Percentiles rank a stretch among this genome's conserved stretches.
phyloP scores from a whole-genome alignment of 2,113 vertebrate genomes.

The Entosphenus tridentatus region DNA sequence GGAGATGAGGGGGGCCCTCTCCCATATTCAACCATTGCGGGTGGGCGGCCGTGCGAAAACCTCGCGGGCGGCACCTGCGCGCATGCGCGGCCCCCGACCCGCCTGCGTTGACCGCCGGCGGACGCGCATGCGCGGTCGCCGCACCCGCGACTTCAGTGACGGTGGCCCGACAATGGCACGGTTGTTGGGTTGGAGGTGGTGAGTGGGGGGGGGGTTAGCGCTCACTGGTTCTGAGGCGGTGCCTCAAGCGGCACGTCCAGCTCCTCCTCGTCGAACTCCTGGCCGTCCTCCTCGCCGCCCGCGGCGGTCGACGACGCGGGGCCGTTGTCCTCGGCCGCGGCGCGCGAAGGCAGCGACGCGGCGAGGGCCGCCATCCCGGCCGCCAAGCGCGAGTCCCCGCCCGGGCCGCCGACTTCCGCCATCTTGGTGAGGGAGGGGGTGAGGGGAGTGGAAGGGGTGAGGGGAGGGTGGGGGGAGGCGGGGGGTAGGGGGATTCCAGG shows the following conservation, averaged over 20 bases:
- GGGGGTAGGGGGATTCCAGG: background rate
- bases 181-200: too few species aligned
- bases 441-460: background rate
- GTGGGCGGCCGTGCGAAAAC: too few species aligned
- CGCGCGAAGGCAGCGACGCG: background rate
- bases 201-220: too few species aligned
- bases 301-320: background rate
- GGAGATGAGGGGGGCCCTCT: too few species aligned
- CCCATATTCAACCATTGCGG: too few species aligned
- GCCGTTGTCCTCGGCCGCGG: background rate
- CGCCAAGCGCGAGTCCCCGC: background rate
- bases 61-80: too few species aligned
- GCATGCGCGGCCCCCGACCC: too few species aligned
- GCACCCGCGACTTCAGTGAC: too few species aligned
- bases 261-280: constrained; percentile 5
- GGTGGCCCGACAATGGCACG: too few species aligned
- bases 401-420: constrained; percentile 5
- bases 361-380: background rate
- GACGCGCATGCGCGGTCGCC: too few species aligned
- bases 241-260: constrained; percentile 3
- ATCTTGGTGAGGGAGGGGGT: constrained; percentile 1
- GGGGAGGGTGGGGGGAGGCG: background rate
- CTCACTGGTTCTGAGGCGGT: constrained; percentile 6
- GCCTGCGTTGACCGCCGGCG: too few species aligned
- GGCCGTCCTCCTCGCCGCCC: background rate